Conservation (phyloP, 2,797 vertebrate species). For the Glyptemys insculpta region DNA sequence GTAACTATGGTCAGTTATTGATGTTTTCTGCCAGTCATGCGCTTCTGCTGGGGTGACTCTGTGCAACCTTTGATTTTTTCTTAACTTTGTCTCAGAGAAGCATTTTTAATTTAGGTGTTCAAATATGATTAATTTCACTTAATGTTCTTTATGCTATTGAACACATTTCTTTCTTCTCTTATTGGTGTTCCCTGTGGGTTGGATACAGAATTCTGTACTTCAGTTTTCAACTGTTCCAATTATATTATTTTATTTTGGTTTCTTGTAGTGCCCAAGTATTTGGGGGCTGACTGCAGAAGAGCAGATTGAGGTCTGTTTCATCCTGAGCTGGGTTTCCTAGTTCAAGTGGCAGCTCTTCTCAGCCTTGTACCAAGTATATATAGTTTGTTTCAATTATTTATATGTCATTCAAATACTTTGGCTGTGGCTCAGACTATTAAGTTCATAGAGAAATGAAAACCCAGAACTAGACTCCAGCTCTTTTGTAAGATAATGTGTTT, state of each 20-base stretch:
- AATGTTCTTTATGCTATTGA: neutral
- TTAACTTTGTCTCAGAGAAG: neutral
- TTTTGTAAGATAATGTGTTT: neutral
- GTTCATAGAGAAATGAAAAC: slow-evolving; percentile 6
- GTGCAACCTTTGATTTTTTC: neutral
- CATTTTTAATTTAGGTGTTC: neutral
- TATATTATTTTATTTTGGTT: neutral
- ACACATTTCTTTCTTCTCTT: neutral
- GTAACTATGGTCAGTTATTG: neutral
- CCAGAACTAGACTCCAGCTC: neutral
- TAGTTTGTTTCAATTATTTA: slow-evolving; percentile 27
- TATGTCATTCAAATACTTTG: slow-evolving; percentile 10
- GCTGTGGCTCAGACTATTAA: neutral
- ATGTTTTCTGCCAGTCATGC: neutral
- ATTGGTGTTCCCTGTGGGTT: neutral
- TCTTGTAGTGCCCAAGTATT: neutral
- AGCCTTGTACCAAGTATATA: neutral
- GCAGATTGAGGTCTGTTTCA: neutral
- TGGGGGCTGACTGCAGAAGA: neutral
- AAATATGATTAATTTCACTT: neutral
- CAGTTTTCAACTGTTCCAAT: neutral
- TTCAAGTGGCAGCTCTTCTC: neutral
- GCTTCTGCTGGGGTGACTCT: neutral
- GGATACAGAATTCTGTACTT: neutral
- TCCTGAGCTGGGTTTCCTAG: neutral